Evolutionary conservation across 2,797 vertebrate genomes (phyloP), one percentile per base, ranked within the genome.

Genomic region (Chelon auratus): DNA sequence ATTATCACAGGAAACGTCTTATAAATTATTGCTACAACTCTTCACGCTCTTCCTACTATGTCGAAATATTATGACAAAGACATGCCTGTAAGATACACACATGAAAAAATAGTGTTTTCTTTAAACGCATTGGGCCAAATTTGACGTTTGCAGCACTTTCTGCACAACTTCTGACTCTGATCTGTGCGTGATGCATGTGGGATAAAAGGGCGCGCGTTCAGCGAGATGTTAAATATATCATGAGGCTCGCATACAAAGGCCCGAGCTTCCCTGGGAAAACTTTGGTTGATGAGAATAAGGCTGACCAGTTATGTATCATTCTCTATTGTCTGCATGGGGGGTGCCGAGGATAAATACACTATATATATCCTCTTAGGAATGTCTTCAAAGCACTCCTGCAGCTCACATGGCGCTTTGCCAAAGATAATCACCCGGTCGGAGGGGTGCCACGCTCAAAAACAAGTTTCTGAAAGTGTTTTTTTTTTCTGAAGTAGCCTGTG

Each of bases 281-380:
- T 30, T 2, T 37, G 37, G 55, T 56, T 54, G 62, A 53, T 33
- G 66, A 78, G 39, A 66, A 50, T 67, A 82, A 70, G 43, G 59
- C 63, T 85, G 82, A 72, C 75, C 84, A 56, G 60, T 68, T 80
- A 62, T 14, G 33, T 39, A 67, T 76, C 68, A 53, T 59, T 37
- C 81, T 74, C 81, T 74, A 90, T 88, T 93, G 91, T 92, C 83
- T 89, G 63, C 70, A 83, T 12, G 61, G 77, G 30, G 52, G 75
- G 75, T 65, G 64, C 54, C 59, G 81, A 24, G 77, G 81, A 76
- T 82, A 85, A 86, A 86, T 79, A 84, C 61, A 83, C 89, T 94
- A 93, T 94, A 92, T 93, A 87, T 93, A 94, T 82, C 87, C 75
- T 80, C 66, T 70, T 33, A 84, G 87, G 90, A 93, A 94, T 92